phyloP scores from a whole-genome alignment of 2,797 vertebrate genomes.

The Danio kyathit region DNA sequence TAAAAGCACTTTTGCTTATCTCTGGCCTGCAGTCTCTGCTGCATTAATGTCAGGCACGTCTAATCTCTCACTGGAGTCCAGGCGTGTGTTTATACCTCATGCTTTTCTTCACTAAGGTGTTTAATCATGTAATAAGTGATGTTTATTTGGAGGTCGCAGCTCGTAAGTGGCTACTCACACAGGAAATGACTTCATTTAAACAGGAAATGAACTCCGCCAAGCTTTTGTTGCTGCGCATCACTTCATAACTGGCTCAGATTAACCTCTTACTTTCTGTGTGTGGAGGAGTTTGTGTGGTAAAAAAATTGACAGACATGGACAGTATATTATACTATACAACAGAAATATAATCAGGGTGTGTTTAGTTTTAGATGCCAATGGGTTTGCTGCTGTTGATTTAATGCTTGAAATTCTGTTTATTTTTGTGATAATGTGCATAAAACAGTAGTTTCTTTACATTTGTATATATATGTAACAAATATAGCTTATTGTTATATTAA shows the following conservation, averaged over 20 bases:
- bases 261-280: slow-evolving; percentile 20
- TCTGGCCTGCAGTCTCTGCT: slow-evolving; percentile 30
- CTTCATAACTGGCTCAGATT: slow-evolving; percentile 33
- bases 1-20: slow-evolving; percentile 41
- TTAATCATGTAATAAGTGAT: slow-evolving; percentile 56
- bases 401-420: too few species aligned
- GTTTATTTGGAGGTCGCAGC: slow-evolving; percentile 68
- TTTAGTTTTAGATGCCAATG: too few species aligned
- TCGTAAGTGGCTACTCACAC: slow-evolving; percentile 74
- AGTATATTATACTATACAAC: too few species aligned
- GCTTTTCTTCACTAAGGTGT: slow-evolving; percentile 15
- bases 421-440: too few species aligned
- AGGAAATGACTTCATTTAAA: slow-evolving; percentile 68
- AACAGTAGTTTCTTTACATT: too few species aligned
- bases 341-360: too few species aligned
- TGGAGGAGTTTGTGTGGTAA: neutral
- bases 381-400: too few species aligned
- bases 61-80: slow-evolving; percentile 19
- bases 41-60: slow-evolving; percentile 12
- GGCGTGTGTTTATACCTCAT: neutral
- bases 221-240: slow-evolving; percentile 68
- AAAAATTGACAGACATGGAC: neutral
- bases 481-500: too few species aligned
- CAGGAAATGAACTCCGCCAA: slow-evolving; percentile 63
- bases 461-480: too few species aligned